These are phyloP conservation scores for Passerculus sandwichensis DNA, from an alignment of 2,797 vertebrate species.

Conservation along the genomic window DNA sequence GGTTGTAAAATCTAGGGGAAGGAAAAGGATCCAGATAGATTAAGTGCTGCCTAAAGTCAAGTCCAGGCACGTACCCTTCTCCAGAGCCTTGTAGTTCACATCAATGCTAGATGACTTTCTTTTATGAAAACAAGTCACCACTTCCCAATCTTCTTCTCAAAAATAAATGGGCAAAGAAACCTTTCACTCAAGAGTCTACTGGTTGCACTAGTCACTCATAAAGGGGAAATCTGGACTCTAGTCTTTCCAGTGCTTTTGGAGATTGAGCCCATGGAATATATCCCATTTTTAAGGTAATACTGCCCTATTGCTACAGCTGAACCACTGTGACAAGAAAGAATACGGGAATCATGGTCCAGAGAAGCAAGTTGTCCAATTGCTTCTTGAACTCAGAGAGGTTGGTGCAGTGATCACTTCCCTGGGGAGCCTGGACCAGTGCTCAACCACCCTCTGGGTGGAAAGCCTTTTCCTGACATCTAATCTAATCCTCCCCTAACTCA, in stretches of 20 bases:
- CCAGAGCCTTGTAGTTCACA: neutral
- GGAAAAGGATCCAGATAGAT: neutral
- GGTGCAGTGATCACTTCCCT: neutral
- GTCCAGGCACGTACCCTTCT: neutral
- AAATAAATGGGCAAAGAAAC: accelerated
- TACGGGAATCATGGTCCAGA: neutral
- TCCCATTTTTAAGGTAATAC: neutral
- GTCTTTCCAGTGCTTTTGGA: neutral
- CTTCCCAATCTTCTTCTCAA: neutral
- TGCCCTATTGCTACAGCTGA: neutral
- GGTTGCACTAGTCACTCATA: neutral
- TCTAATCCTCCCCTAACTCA: neutral
- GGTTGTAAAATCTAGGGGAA: neutral
- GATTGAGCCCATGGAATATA: neutral
- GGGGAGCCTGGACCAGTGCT: neutral
- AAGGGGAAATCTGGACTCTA: neutral
- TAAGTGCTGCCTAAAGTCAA: neutral
- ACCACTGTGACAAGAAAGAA: neutral
- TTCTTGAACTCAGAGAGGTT: neutral
- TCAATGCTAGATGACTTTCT: neutral
- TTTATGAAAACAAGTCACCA: neutral
- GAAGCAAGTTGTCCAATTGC: neutral
- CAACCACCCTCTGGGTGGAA: neutral
- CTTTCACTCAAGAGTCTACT: neutral
- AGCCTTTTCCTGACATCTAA: neutral